These are phyloP conservation scores for Salarias fasciatus DNA, from an alignment of 2,797 vertebrate species.

Conservation along the genomic window DNA sequence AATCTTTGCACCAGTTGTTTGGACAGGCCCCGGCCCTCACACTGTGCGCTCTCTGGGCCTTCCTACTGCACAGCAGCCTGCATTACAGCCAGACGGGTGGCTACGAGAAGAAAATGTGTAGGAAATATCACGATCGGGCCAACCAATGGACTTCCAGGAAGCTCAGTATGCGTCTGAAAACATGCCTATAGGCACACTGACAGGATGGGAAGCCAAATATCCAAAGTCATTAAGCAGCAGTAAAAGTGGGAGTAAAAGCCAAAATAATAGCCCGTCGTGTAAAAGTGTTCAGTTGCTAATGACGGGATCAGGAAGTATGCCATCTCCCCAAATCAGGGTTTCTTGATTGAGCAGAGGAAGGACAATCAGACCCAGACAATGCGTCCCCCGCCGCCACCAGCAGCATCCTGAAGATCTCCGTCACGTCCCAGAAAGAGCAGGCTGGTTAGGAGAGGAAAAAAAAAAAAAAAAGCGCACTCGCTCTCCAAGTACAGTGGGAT, in stretches of 20 bases:
- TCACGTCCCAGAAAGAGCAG: conserved; percentile 47
- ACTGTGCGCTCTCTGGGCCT: conserved; percentile 23
- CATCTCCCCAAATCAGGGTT: conserved; percentile 37
- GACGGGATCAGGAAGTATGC: conserved; percentile 53
- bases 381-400: conserved; percentile 21
- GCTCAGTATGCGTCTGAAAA: background rate
- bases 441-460: conserved; percentile 39
- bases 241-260: conserved; percentile 26
- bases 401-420: conserved; percentile 44
- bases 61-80: conserved; percentile 30
- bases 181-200: conserved; percentile 12
- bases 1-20: conserved; percentile 59
- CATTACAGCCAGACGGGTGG: conserved; percentile 28
- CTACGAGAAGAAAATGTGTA: background rate
- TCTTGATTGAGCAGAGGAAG: conserved; percentile 70
- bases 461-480: conserved; percentile 27
- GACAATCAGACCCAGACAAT: conserved; percentile 68
- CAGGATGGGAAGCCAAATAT: conserved; percentile 16
- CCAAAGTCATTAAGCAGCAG: conserved; percentile 11
- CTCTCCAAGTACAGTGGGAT: conserved; percentile 54
- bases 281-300: conserved; percentile 38
- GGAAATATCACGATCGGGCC: conserved; percentile 48
- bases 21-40: conserved; percentile 44
- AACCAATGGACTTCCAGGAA: conserved; percentile 49
- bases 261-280: conserved; percentile 46